Evolutionary conservation across 2,113 vertebrate genomes (phyloP), one percentile per base, ranked within the genome.

Genomic region (Lynx canadensis): DNA sequence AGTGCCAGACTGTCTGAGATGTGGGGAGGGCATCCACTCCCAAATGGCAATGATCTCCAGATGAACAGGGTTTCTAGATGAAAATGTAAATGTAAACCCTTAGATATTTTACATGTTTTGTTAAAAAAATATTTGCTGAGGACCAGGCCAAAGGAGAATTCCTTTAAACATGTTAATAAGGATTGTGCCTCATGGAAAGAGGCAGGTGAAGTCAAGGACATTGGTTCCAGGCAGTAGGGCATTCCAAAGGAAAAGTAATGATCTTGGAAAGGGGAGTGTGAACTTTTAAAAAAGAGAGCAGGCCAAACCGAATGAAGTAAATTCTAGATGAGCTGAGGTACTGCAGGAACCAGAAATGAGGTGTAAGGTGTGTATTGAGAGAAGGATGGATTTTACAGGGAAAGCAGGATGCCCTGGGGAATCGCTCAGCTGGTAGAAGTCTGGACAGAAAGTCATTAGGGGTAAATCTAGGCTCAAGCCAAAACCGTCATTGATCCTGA

Each of bases 41-140:
- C 29, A 74, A 27, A n/a, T 10, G 25, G 33, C 79, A 63, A 48
- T 1, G 33, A 29, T 36, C 45, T 68, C 71, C 23, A 38, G 12
- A 71, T n/a, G 25, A 94, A 76, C 55, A 74, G 1, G 3, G 13
- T 25, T 81, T 95, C 63, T 69, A 76, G 18, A 57, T 76, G 45
- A 90, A 73, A 89, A 92, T 76, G 29, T 79, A 50, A 89, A 89
- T 18, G 25, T 57, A 36, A 15, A 45, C 18, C 19, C 50, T 48
- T 36, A 38, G 63, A n/a, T 92, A 65, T 38, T 89, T 82, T 15
- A 88, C 29, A 60, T 68, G 41, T 41, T 91, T 68, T 96, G 29
- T 10, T 80, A 90, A 36, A 89, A 93, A 93, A 66, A 66, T 31
- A 48, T 93, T 78, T 96, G 33, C 4, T 87, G 87, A 45, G 36